These are phyloP conservation scores for Trachelus stipa DNA, from an alignment of 2,888 invertebrate species.

Conservation along the genomic window DNA sequence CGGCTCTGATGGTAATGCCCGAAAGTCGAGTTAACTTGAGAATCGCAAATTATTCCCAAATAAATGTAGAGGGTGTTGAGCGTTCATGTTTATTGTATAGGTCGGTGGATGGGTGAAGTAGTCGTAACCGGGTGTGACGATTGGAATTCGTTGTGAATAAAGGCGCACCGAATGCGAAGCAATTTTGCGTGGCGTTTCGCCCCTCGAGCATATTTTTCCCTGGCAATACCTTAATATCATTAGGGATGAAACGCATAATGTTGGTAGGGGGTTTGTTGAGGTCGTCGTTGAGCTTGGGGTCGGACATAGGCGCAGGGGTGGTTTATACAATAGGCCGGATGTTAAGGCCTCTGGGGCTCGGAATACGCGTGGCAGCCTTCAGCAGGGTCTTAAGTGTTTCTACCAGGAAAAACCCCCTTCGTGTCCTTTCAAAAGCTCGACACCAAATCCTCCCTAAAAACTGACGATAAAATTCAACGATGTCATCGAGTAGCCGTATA, in stretches of 20 bases:
- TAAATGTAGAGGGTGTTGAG: background rate
- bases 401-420: constrained; percentile 1
- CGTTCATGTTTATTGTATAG: background rate
- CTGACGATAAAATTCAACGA: constrained; percentile 11
- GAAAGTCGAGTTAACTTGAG: background rate
- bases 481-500: background rate
- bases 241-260: constrained; percentile 28
- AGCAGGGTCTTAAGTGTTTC: constrained; percentile 9
- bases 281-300: background rate
- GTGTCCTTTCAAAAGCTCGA: background rate
- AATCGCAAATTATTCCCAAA: background rate
- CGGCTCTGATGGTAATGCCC: background rate
- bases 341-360: background rate
- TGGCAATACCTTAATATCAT: constrained; percentile 26
- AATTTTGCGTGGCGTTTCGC: background rate
- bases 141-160: background rate
- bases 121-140: background rate
- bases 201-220: constrained; percentile 14
- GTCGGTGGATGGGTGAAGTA: background rate
- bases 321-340: constrained; percentile 10
- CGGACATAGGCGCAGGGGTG: background rate
- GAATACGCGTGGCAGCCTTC: background rate
- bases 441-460: constrained; percentile 3
- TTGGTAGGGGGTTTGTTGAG: constrained; percentile 9
- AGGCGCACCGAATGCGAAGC: background rate